These are phyloP conservation scores for Corythornis cristatus DNA, from an alignment of 2,113 vertebrate genomes.

Conservation along the genomic window DNA sequence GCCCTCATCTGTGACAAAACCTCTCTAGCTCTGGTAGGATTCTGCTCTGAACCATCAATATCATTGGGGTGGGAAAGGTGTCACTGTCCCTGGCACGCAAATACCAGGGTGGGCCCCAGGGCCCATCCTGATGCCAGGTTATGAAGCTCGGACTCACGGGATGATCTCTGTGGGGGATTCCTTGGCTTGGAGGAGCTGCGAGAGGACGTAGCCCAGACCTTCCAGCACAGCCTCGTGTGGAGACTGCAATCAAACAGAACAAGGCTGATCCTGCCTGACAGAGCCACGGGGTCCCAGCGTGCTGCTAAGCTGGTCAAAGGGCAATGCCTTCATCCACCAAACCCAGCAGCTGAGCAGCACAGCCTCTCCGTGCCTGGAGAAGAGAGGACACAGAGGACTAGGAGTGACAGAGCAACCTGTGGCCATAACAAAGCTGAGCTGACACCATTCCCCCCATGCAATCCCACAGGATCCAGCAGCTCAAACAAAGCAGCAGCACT, in stretches of 20 bases:
- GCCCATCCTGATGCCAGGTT: not conserved
- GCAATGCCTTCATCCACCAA: not conserved
- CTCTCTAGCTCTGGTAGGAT: not conserved
- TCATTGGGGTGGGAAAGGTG: not conserved
- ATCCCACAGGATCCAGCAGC: not conserved
- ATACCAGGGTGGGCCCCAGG: not conserved
- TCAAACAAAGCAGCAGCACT: accelerated
- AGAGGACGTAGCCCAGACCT: slow-evolving; percentile 89
- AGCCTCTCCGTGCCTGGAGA: not conserved
- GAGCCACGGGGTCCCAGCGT: not conserved
- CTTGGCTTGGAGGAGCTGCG: slow-evolving; percentile 91
- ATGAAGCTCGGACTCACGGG: slow-evolving; percentile 78
- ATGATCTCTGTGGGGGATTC: slow-evolving; percentile 83
- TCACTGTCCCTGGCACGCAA: accelerated
- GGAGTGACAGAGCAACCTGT: not conserved
- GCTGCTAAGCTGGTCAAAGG: not conserved
- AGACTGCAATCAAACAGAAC: slow-evolving; percentile 77
- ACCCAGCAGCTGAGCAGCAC: accelerated
- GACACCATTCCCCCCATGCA: not conserved
- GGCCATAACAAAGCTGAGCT: not conserved
- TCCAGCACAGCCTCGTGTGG: slow-evolving; percentile 88
- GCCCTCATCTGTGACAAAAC: not conserved
- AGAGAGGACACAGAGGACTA: not conserved
- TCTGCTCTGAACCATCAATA: not conserved
- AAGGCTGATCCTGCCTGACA: not conserved